phyloP scores from a whole-genome alignment of 2,888 invertebrate genomes.

The Dexiosoma caninum region DNA sequence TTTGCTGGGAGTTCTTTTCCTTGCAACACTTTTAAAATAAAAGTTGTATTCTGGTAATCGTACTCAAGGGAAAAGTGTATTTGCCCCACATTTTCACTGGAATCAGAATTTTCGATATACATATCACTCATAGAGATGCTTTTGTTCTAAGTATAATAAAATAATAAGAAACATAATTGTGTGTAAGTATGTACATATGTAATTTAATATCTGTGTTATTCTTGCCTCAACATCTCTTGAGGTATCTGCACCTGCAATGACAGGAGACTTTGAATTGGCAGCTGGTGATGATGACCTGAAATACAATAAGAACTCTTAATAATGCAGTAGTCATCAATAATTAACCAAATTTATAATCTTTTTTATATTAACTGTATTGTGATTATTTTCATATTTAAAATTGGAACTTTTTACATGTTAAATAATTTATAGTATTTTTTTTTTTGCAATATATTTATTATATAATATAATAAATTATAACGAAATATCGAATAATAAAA shows the following conservation, averaged over 20 bases:
- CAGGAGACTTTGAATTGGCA: constrained; percentile 13
- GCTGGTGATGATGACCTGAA: constrained; percentile 17
- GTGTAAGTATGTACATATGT: not conserved
- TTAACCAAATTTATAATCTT: too few species aligned
- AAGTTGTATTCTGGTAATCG: constrained; percentile 94
- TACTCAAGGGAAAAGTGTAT: constrained; percentile 96
- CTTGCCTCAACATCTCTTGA: constrained; percentile 28
- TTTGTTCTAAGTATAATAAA: constrained; percentile 82
- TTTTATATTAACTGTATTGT: too few species aligned
- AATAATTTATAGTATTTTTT: too few species aligned
- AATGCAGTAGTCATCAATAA: too few species aligned
- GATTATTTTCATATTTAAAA: too few species aligned
- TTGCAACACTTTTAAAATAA: constrained; percentile 93
- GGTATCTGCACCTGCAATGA: not conserved
- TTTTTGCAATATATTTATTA: too few species aligned
- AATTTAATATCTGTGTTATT: not conserved
- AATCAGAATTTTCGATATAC: constrained; percentile 96
- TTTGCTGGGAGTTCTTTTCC: constrained; percentile 96
- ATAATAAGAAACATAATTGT: not conserved
- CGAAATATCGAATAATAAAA: too few species aligned
- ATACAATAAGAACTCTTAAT: not conserved
- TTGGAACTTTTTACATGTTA: too few species aligned
- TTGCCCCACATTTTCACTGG: constrained; percentile 95
- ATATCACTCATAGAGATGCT: constrained; percentile 95
- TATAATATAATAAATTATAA: too few species aligned